Conservation (phyloP, 2,113 vertebrate genomes). For the Equus quagga region DNA sequence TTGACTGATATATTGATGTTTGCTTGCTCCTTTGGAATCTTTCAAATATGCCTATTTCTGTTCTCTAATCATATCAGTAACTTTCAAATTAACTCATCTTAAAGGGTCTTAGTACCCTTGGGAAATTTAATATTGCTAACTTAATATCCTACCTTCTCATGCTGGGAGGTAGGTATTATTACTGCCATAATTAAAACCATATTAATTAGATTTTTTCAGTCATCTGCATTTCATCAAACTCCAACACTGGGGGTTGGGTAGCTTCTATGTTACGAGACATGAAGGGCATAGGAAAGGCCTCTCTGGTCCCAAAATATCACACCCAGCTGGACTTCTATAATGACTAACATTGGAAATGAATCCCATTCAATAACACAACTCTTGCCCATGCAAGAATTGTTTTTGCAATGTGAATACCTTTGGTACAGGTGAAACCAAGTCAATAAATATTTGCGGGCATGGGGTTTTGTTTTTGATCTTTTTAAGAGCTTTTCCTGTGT, state of each 20-base stretch:
- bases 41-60: constrained; percentile 65
- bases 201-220: constrained; percentile 80
- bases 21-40: constrained; percentile 57
- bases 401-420: not conserved
- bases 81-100: constrained; percentile 78
- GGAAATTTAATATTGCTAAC: constrained; percentile 80
- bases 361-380: not conserved
- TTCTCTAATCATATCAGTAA: constrained; percentile 70
- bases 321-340: not conserved
- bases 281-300: not conserved
- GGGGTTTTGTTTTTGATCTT: not conserved
- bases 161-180: constrained; percentile 74
- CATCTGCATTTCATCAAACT: constrained; percentile 69
- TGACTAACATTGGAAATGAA: not conserved
- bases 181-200: constrained; percentile 76
- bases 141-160: constrained; percentile 77
- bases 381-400: not conserved
- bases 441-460: not conserved
- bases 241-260: not conserved
- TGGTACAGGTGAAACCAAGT: constrained; percentile 1
- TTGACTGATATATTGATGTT: constrained; percentile 50
- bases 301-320: constrained; percentile 22
- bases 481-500: not conserved
- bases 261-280: not conserved
- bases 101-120: constrained; percentile 72